Evolutionary conservation across 2,888 invertebrate genomes (phyloP), one percentile per base, ranked within the genome.

Genomic region (Epinotia bilunana): DNA sequence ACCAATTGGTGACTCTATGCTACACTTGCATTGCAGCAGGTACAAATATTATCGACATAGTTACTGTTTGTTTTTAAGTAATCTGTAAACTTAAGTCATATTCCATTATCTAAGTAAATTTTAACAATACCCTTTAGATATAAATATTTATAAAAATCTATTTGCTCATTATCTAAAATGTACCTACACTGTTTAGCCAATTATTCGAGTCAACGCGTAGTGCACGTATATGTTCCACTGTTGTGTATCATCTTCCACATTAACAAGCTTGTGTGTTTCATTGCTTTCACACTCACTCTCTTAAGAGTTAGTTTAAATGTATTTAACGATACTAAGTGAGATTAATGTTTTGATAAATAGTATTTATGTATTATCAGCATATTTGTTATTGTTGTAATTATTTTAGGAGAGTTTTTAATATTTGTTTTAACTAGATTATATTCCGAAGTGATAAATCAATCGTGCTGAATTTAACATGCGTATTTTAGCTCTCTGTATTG

Each of bases 311-410:
- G 88, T 84, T 85, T 90, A 88, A 86, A 87, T 86, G 83, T 89
- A 88, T 89, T 85, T 86, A 89, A 88, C 86, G 85, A 89, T 88
- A 89, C 87, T 88, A 92, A 93, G 93, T 94, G 93, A 94, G 93
- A 93, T 92, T 93, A 91, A 91, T 91, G 88, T 91, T 90, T 91
- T 90, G 87, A 87, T 90, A 86, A 85, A 87, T 83, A 86, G 83
- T 80, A 84, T 87, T 76, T 69, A 73, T 68, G 65, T 74, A 87
- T 83, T 90, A 88, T 88, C 87, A 87, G 86, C 87, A 86, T 91
- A 92, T 88, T 91, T 91, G 92, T 93, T 93, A 91, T 92, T 91
- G 92, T 93, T 92, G 88, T 91, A 91, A 91, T 91, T 91, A 91
- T 91, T 90, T 90, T 92, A 92, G 93, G 92, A 93, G 90, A 93